These are phyloP conservation scores for Misgurnus anguillicaudatus DNA, from an alignment of 2,113 vertebrate genomes.

Conservation along the genomic window DNA sequence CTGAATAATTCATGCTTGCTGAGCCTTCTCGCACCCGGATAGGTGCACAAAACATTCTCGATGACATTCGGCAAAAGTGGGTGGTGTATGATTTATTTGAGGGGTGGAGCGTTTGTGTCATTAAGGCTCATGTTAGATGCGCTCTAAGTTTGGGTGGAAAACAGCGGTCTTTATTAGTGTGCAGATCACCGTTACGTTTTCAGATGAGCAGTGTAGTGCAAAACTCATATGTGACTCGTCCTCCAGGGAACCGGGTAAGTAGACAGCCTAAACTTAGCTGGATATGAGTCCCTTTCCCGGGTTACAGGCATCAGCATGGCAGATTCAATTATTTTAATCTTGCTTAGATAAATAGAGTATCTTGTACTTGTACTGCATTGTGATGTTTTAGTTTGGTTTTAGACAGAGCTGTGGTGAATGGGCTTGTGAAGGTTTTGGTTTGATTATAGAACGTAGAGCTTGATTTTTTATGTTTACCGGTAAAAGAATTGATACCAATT, in stretches of 20 bases:
- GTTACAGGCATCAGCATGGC: background rate
- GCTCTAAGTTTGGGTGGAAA: conserved; percentile 63
- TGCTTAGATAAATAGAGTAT: no score
- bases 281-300: background rate
- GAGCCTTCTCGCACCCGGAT: conserved; percentile 71
- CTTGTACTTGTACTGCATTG: background rate
- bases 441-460: no score
- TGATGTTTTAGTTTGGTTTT: conserved; percentile 29
- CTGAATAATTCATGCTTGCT: conserved; percentile 88
- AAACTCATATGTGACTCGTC: conserved; percentile 70
- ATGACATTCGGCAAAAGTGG: conserved; percentile 60
- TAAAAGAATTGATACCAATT: background rate
- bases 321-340: no score
- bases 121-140: conserved; percentile 59
- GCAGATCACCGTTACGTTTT: conserved; percentile 20
- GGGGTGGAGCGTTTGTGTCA: conserved; percentile 56
- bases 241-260: conserved; percentile 76
- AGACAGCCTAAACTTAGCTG: background rate
- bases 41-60: conserved; percentile 76
- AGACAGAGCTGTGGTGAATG: background rate
- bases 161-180: conserved; percentile 29
- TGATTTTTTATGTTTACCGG: background rate
- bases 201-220: conserved; percentile 70
- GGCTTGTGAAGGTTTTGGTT: conserved; percentile 5
- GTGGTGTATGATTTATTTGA: conserved; percentile 34